A percentile compares a stretch with the other conserved stretches of the same genome.
Conservation (phyloP, 2,113 vertebrate genomes). For the Boulengeromyrus knoepffleri region DNA sequence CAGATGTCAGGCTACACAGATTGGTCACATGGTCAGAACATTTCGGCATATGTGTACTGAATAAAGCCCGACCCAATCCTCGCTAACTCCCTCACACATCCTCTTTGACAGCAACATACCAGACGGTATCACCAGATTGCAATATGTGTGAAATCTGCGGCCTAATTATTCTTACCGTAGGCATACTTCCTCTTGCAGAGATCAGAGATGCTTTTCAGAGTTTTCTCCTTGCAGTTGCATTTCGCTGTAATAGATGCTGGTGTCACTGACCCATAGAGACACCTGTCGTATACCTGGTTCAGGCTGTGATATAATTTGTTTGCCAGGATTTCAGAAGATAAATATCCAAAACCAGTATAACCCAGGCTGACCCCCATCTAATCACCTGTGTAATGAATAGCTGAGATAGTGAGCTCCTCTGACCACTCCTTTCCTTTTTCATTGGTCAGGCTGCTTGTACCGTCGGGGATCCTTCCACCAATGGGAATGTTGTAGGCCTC, state of each 20-base stretch:
- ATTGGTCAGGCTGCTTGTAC: conserved; percentile 45
- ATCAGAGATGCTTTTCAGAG: conserved; percentile 62
- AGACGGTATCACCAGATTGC: not conserved
- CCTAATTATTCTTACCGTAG: conserved; percentile 63
- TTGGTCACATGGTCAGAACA: not conserved
- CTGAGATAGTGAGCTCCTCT: conserved; percentile 73
- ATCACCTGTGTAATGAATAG: conserved; percentile 71
- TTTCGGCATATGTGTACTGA: not conserved
- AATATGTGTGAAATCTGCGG: not conserved
- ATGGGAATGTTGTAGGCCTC: conserved; percentile 66
- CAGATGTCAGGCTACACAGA: not conserved
- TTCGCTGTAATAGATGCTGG: conserved; percentile 58
- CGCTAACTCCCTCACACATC: not conserved
- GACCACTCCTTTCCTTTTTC: conserved; percentile 67
- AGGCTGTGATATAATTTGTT: not conserved
- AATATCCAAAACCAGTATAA: not conserved
- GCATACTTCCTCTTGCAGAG: conserved; percentile 77
- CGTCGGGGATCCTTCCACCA: conserved; percentile 68
- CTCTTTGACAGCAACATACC: not conserved
- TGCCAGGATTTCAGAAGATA: not conserved
- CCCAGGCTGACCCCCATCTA: not conserved
- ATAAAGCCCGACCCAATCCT: not conserved
- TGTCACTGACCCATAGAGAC: not conserved
- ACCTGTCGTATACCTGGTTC: not conserved
- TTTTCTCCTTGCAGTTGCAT: conserved; percentile 78